phyloP scores from a whole-genome alignment of 2,113 vertebrate genomes.

The Bos indicus region DNA sequence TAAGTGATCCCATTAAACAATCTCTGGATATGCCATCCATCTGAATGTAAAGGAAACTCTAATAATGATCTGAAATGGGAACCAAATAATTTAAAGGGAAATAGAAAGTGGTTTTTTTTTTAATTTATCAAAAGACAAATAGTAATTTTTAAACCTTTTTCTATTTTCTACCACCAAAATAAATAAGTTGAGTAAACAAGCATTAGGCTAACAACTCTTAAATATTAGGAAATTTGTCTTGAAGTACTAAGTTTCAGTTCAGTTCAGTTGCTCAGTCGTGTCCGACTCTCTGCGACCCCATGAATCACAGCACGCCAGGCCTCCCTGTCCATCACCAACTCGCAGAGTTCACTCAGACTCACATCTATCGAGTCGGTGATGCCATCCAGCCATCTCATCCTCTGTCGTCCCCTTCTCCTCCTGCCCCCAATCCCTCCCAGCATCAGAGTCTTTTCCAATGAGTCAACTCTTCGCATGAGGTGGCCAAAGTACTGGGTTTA shows the following conservation, averaged over 20 bases:
- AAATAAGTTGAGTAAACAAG: not conserved
- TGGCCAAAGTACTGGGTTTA: no score
- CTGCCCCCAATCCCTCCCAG: no score
- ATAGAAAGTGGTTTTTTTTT: not conserved
- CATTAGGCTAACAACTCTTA: not conserved
- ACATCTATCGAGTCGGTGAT: rapidly evolving
- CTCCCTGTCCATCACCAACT: no score
- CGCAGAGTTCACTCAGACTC: no score
- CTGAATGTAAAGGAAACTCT: constrained; percentile 46
- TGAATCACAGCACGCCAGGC: no score
- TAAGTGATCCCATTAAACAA: constrained; percentile 46
- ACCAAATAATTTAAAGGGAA: constrained; percentile 37
- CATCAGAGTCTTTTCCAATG: no score
- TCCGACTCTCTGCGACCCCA: no score
- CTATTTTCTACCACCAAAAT: constrained; percentile 14
- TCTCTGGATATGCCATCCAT: not conserved
- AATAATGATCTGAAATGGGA: constrained; percentile 36
- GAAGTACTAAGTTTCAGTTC: not conserved
- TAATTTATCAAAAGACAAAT: constrained; percentile 29
- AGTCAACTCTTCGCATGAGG: no score
- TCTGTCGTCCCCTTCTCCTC: no score
- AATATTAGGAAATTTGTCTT: not conserved
- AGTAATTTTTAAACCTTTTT: constrained; percentile 22
- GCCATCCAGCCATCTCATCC: no score
- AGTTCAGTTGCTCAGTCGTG: no score